A percentile compares a stretch with the other conserved stretches of the same genome.
Conservation (phyloP, 2,113 vertebrate species). For the Caranx melampygus region DNA sequence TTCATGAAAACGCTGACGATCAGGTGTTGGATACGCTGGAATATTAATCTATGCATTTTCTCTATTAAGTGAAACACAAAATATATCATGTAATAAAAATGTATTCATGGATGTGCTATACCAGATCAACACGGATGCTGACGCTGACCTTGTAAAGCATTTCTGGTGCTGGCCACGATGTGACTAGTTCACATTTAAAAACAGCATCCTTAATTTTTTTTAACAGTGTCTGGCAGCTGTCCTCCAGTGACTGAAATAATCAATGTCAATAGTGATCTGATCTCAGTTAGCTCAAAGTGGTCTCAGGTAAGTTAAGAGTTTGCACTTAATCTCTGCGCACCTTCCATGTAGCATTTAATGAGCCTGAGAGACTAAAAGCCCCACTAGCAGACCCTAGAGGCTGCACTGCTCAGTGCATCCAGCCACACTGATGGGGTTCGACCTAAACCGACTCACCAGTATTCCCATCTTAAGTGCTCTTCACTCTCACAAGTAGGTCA, state of each 20-base stretch:
- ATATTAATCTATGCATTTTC: neutral
- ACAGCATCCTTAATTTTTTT: too few species aligned
- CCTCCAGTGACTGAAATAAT: too few species aligned
- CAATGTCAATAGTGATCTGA: neutral
- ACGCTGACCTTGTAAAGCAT: too few species aligned
- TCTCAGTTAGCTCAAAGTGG: neutral
- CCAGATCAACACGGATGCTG: neutral
- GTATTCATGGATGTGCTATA: neutral
- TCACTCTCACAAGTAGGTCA: conserved; percentile 10
- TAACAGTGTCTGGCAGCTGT: too few species aligned
- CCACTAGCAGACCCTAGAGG: conserved; percentile 23
- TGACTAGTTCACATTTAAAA: too few species aligned
- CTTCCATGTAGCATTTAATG: conserved; percentile 21
- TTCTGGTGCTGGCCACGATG: too few species aligned
- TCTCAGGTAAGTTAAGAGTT: neutral
- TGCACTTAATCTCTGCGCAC: neutral
- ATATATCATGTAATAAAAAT: neutral
- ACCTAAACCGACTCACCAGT: conserved; percentile 1
- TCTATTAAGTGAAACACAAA: neutral
- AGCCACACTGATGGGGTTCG: conserved; percentile 17
- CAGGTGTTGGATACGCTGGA: neutral
- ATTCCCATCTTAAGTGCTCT: conserved; percentile 7
- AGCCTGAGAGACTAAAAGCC: conserved; percentile 11
- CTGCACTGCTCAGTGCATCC: conserved; percentile 1
- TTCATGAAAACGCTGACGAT: neutral